A percentile compares a stretch with the other conserved stretches of the same genome.
Conservation (phyloP, 2,888 invertebrate species). For the Thumatha senex region DNA sequence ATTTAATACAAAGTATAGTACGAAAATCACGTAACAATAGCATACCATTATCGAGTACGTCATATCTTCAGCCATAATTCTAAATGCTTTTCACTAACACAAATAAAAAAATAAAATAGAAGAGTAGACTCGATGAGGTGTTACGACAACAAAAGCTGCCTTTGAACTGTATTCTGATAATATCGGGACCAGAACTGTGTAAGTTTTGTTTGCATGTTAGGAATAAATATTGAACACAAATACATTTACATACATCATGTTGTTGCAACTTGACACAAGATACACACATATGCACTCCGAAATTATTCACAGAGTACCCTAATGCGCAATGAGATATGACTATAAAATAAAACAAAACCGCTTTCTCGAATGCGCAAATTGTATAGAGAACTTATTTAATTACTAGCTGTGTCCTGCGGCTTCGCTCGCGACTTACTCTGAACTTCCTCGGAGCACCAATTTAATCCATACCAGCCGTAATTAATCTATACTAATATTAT, state of each 20-base stretch:
- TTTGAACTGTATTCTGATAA: constrained; percentile 9
- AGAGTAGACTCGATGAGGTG: constrained; percentile 1
- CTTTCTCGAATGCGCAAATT: no score
- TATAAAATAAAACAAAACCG: no score
- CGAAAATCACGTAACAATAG: background rate
- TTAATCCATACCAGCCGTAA: no score
- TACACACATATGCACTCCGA: background rate
- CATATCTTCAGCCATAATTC: constrained; percentile 1
- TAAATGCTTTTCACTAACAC: background rate
- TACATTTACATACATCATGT: constrained; percentile 27
- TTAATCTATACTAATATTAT: no score
- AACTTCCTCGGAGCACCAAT: no score
- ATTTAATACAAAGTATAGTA: background rate
- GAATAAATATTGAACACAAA: constrained; percentile 25
- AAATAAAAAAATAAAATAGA: background rate
- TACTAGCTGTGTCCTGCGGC: no score
- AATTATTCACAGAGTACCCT: background rate
- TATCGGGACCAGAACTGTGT: constrained; percentile 9
- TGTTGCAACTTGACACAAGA: constrained; percentile 13
- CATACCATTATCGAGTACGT: background rate
- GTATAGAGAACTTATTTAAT: no score
- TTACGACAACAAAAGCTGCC: constrained; percentile 7
- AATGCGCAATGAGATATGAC: background rate
- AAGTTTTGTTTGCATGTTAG: constrained; percentile 7
- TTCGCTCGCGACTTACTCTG: no score